Base-by-base conservation (phyloP, 2,888 invertebrate genomes). In the Lysandra coridon region DNA sequence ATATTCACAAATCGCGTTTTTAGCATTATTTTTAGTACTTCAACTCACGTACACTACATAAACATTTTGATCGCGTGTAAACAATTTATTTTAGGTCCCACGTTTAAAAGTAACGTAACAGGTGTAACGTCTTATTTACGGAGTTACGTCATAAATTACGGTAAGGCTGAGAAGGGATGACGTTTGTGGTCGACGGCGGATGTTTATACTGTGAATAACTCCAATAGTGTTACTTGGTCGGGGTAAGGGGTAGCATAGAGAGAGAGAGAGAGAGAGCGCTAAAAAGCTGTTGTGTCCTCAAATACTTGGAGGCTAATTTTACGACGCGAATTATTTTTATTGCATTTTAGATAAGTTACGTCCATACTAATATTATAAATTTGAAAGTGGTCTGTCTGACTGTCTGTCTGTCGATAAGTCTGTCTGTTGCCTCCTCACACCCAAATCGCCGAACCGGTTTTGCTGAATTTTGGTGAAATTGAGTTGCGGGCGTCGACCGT, bases 91-190 rank as follows among this genome's bases (percentile, higher is more conserved):
- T 69, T 4, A 33, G 4, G 69, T 69, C 17, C 17, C 12, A 64
- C 23, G 17, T 33, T 69, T 33, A 37, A 69, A 69, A 69, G 69
- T 69, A 69, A 64, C 30, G 30, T 64, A 64, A 69, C 69, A 69
- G 69, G 69, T 69, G 69, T 37, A 69, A 69, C 30, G 76, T 76
- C 76, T 76, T 57, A 76, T 76, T 76, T 57, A 57, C 49, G 17
- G 33, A 49, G 14, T 17, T 75, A 12, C 7, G 7, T 53, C 76
- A 14, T 76, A 76, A 76, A 76, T 76, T 53, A 57, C 57, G 6
- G 76, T 30, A 76, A 76, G 53, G 76, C 76, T 76, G 76, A 76
- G 76, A 76, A 76, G 76, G 76, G 76, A 76, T 30, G 76, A 57
- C 76, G 53, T 76, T 53, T 33, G 53, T 57, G 76, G 76, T 57